Base-by-base conservation (phyloP, 2,797 vertebrate genomes). In the Sus cebifrons region DNA sequence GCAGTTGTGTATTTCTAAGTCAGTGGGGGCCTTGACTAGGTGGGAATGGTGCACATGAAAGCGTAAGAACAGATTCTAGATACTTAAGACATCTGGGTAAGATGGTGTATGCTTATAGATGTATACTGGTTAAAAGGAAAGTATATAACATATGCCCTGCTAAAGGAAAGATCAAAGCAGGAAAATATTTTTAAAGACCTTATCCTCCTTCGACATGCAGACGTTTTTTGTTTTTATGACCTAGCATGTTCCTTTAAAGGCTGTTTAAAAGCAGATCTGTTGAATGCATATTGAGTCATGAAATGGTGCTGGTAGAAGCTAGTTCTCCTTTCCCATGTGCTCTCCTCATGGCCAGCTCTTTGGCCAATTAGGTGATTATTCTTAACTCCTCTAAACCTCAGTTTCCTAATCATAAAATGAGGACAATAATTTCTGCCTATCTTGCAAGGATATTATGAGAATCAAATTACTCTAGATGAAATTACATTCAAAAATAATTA, bases 161-260 rank as follows among this genome's bases (percentile, higher is more conserved):
- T 73, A 67, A 93, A 95, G 71, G 71, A 84, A 91, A 91, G 83
- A 96, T 93, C 91, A 93, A 93, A 95, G 91, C 36, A 32, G 77
- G 70, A 77, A 75, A 73, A 77, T 87, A 83, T 67, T 52, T 67
- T 87, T 82, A 93, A 64, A 95, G 70, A 29, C 56, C 29, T 82
- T 83, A 71, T 49, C 32, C 20, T 87, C 32, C 71, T 84, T 21
- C 25, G 87, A 91, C 88, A 78, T 74, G 64, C 62, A 91, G 70
- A 77, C 91, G 10, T 78, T 87, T 93, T 96, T 83, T 32, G 13
- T 78, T 93, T 95, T 93, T 96, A 87, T 88, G 83, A 78, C 64
- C 56, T 70, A 95, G 65, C 52, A 91, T 54, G 67, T 70, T 93
- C 71, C 81, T 93, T 89, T 82, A 81, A 91, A 83, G 65, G 64